Percentiles rank a stretch among this genome's conserved stretches.
These are phyloP conservation scores for Pocillopora grandis DNA, from an alignment of 92 coral and sea anemone species.

Conservation along the genomic window DNA sequence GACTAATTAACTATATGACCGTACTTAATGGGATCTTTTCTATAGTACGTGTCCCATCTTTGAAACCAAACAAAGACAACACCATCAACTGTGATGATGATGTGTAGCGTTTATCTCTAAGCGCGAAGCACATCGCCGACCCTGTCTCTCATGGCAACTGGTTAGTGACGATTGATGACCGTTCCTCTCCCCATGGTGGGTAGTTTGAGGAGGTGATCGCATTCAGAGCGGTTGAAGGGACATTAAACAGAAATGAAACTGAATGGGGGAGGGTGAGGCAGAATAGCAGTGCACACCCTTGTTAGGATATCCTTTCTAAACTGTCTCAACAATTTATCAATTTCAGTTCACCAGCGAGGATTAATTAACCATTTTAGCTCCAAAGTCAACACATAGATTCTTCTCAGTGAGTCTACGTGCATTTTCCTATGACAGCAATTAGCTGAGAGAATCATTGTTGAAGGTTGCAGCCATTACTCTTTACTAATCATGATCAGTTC, in stretches of 20 bases:
- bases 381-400: too few species aligned
- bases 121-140: conserved; percentile 76
- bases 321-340: too few species aligned
- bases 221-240: conserved; percentile 65
- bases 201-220: conserved; percentile 68
- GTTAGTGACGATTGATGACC: conserved; percentile 73
- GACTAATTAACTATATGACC: conserved; percentile 46
- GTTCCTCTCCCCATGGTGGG: conserved; percentile 56
- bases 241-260: neutral
- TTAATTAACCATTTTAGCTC: too few species aligned
- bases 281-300: too few species aligned
- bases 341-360: too few species aligned
- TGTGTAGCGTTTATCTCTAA: conserved; percentile 73
- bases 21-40: conserved; percentile 95
- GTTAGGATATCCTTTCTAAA: too few species aligned
- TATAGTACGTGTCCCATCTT: conserved; percentile 92
- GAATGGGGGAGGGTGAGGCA: too few species aligned
- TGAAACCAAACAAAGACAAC: conserved; percentile 73
- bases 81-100: conserved; percentile 79
- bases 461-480: too few species aligned
- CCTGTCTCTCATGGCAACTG: conserved; percentile 60
- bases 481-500: too few species aligned
- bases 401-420: too few species aligned
- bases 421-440: too few species aligned
- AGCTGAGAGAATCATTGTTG: too few species aligned